A percentile compares a stretch with the other conserved stretches of the same genome.
Conservation (phyloP, 1,140 invertebrate genomes). For the Aphelinus atriplicis region DNA sequence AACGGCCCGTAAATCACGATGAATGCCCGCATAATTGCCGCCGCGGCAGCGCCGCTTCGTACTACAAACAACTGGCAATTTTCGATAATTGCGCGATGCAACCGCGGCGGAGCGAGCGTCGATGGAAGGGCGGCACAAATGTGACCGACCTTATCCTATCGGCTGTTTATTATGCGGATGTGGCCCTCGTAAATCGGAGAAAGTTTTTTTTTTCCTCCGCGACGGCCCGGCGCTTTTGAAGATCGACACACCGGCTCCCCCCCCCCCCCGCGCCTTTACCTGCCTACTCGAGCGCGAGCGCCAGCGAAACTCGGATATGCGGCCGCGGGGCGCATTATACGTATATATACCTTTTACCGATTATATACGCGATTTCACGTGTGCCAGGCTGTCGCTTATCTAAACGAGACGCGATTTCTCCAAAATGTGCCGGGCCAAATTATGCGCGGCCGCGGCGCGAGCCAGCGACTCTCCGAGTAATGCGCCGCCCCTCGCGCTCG, state of each 20-base stretch:
- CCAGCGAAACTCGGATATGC: too few relatives aligned
- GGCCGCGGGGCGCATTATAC: too few relatives aligned
- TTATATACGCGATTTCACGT: not conserved
- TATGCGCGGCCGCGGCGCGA: too few relatives aligned
- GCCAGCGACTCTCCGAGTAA: too few relatives aligned
- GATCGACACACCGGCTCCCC: not conserved
- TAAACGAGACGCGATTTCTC: conserved; percentile 12
- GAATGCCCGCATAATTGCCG: conserved; percentile 33
- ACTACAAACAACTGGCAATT: conserved; percentile 36
- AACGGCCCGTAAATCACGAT: conserved; percentile 34
- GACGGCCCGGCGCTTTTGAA: not conserved
- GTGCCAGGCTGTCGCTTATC: not conserved
- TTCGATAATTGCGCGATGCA: conserved; percentile 33
- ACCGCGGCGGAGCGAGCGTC: not conserved
- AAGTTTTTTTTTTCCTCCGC: not conserved
- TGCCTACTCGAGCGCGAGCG: too few relatives aligned
- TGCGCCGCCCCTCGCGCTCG: too few relatives aligned
- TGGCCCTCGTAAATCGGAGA: conserved; percentile 5
- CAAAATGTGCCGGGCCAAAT: not conserved
- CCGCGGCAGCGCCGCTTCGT: not conserved
- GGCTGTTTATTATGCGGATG: conserved; percentile 12
- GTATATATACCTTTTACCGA: too few relatives aligned
- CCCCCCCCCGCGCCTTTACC: too few relatives aligned
- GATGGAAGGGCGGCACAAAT: not conserved
- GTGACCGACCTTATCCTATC: not conserved